Evolutionary conservation across 2,113 vertebrate species (phyloP), one percentile per base, ranked within the genome.

Genomic region (Odobenus rosmarus): DNA sequence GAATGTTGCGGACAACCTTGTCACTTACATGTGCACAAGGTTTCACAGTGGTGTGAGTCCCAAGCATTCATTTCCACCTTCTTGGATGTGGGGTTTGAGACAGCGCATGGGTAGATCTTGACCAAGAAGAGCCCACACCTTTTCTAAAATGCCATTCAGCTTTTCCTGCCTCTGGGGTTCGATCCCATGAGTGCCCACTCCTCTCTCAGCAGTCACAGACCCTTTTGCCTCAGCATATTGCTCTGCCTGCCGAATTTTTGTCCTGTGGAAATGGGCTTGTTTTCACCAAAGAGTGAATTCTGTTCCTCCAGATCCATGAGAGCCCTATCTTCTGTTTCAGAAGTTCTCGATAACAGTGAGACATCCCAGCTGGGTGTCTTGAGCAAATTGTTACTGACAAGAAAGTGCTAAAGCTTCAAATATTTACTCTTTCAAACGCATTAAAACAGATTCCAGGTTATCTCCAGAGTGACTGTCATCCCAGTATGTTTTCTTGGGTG

Each of bases 91-190:
- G 91, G 36, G 14, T 11, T 61, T 46, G 76, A 39, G 61, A 55
- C 7, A 18, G 69, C 7, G 0, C 3, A 0, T 33, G 51, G 59
- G 21, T n/a, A 3, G 2, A 19, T 19, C 76, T 16, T 18, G 24
- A 7, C 59, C 55, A 64, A 39, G 31, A 15, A n/a, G 64, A 71
- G 19, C 5, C 49, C 39, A 24, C 15, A 15, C 53, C 14, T 72
- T 26, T 28, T 71, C 28, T 16, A 31, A 62, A 77, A 21, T 49
- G 28, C 82, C 3, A 5, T 36, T 28, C 13, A 57, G 42, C 64
- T 8, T 23, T 59, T 79, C 39, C 3, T n/a, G 19, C 24, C n/a
- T 31, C 28, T 28, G 11, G 0, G 42, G 53, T 23, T 71, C 16
- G 9, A 49, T 53, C 64, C 13, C 24, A 13, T 19, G 62, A 6